A percentile compares a stretch with the other conserved stretches of the same genome.
These are phyloP conservation scores for Siphlonurus alternatus DNA, from an alignment of 2,888 invertebrate species.

Conservation along the genomic window DNA sequence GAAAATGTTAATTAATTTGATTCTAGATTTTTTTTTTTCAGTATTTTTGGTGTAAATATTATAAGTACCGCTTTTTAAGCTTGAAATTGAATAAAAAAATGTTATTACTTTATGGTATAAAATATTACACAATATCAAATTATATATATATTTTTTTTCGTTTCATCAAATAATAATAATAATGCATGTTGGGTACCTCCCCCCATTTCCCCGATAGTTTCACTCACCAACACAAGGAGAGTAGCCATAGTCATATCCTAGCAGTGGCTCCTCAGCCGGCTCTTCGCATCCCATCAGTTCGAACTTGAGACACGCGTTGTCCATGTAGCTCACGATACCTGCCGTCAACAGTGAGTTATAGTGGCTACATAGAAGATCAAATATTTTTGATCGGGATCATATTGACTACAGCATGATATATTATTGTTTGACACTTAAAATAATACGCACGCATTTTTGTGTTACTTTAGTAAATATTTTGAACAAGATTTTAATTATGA, in stretches of 20 bases:
- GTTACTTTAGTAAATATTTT: too few relatives aligned
- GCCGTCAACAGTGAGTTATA: slow-evolving; percentile 8
- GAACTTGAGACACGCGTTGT: slow-evolving; percentile 89
- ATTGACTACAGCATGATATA: too few relatives aligned
- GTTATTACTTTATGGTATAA: background rate
- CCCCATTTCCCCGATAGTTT: background rate
- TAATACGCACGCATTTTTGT: too few relatives aligned
- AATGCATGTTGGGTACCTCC: too few relatives aligned
- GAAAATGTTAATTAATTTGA: too few relatives aligned
- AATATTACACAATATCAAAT: background rate
- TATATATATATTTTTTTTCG: background rate
- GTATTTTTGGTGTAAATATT: too few relatives aligned
- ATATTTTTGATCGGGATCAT: background rate
- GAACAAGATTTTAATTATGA: too few relatives aligned
- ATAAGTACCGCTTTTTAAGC: background rate
- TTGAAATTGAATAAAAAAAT: background rate
- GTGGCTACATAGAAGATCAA: background rate
- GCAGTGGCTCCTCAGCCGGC: slow-evolving; percentile 58
- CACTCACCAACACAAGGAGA: slow-evolving; percentile 72
- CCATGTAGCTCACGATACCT: slow-evolving; percentile 92
- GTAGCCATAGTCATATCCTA: slow-evolving; percentile 85
- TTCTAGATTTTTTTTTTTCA: too few relatives aligned
- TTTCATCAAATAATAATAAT: too few relatives aligned
- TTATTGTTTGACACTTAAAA: too few relatives aligned
- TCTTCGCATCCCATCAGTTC: slow-evolving; percentile 93